Percentiles rank a stretch among this genome's conserved stretches.
Evolutionary conservation across 2,797 vertebrate species (phyloP).

Genomic region (Parauchenoglanis punctatus): DNA sequence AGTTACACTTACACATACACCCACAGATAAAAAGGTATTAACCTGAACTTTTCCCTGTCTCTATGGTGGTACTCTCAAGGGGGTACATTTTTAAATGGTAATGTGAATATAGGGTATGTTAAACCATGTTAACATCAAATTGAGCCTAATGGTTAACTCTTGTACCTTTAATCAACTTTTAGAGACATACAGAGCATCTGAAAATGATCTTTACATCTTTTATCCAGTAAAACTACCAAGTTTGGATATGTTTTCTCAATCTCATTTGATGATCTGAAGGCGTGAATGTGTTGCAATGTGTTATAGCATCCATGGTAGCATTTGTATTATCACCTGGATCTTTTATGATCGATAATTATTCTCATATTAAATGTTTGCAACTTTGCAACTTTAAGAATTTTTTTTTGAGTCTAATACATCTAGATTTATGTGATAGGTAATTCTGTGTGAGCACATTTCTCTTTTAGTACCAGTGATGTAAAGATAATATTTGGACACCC

Average conservation of each 20-base stretch:
- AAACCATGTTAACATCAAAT: neutral
- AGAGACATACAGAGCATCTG: neutral
- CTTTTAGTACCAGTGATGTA: neutral
- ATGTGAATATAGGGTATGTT: neutral
- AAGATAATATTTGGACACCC: neutral
- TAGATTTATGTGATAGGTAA: neutral
- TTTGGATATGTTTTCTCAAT: neutral
- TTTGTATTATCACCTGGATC: neutral
- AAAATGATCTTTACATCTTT: neutral
- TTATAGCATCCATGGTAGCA: neutral
- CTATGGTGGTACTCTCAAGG: neutral
- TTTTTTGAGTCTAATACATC: too few species aligned
- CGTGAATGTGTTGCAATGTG: neutral
- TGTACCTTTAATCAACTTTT: neutral
- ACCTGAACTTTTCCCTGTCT: neutral
- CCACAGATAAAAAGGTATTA: neutral
- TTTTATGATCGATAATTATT: neutral
- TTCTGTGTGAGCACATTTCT: neutral
- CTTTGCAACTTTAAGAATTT: neutral
- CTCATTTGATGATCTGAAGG: neutral
- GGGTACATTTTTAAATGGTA: neutral
- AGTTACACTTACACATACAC: neutral
- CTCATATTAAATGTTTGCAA: neutral
- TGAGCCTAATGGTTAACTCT: neutral
- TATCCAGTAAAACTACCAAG: neutral